Conservation (phyloP, 2,888 invertebrate genomes). For the Platyscelio sp. region DNA sequence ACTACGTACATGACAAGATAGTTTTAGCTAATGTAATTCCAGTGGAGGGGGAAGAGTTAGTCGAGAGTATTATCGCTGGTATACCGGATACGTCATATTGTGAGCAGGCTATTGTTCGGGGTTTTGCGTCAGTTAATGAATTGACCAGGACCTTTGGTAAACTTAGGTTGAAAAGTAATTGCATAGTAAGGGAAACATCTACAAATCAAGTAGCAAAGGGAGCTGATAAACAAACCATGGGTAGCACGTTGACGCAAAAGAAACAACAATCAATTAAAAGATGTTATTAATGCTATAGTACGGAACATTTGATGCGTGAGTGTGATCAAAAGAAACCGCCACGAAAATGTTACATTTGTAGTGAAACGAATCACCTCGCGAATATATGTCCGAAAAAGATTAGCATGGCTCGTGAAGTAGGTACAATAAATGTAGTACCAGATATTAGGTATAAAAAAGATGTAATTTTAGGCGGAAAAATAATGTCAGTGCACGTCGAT, state of each 20-base stretch:
- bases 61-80: neutral
- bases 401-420: neutral
- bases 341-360: neutral
- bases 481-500: neutral
- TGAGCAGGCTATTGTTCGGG: neutral
- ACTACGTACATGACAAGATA: too few relatives aligned
- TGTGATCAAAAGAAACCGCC: neutral
- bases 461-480: neutral
- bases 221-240: neutral
- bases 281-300: neutral
- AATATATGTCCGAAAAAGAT: neutral
- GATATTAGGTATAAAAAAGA: neutral
- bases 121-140: neutral
- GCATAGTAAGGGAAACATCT: neutral
- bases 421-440: neutral
- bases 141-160: neutral
- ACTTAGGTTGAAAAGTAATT: neutral
- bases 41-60: too few relatives aligned
- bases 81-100: neutral
- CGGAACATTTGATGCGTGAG: neutral
- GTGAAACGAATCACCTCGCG: neutral
- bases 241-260: neutral
- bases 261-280: neutral
- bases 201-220: neutral
- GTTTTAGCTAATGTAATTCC: too few relatives aligned